phyloP scores from a whole-genome alignment of 2,888 invertebrate species.

The Drosophila nr. medialis region DNA sequence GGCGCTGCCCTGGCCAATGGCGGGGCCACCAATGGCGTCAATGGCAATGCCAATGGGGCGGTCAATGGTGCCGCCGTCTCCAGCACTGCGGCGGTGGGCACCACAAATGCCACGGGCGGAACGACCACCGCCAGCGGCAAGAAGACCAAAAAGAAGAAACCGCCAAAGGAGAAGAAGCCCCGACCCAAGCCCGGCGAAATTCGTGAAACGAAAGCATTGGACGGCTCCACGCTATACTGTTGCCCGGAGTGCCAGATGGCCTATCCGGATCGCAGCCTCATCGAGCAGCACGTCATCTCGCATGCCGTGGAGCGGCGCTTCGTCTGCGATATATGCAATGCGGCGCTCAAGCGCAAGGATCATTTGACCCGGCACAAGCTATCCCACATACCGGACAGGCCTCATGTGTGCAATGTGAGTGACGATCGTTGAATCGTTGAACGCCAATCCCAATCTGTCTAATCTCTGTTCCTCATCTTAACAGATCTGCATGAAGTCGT shows the following conservation, averaged over 20 bases:
- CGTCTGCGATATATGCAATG: slow-evolving; percentile 95
- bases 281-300: slow-evolving; percentile 94
- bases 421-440: not conserved
- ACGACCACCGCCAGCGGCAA: slow-evolving; percentile 82
- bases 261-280: slow-evolving; percentile 92
- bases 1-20: slow-evolving; percentile 64
- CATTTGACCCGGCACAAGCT: slow-evolving; percentile 94
- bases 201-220: slow-evolving; percentile 87
- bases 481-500: slow-evolving; percentile 92
- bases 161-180: slow-evolving; percentile 91
- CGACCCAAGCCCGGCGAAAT: slow-evolving; percentile 88
- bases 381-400: slow-evolving; percentile 94
- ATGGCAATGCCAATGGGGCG: slow-evolving; percentile 66
- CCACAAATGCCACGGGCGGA: slow-evolving; percentile 84
- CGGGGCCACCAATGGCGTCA: slow-evolving; percentile 62
- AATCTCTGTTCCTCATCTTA: slow-evolving; percentile 6
- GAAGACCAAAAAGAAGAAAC: slow-evolving; percentile 86
- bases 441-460: not conserved
- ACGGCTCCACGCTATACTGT: slow-evolving; percentile 93
- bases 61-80: slow-evolving; percentile 81
- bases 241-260: slow-evolving; percentile 96
- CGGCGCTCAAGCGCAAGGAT: slow-evolving; percentile 94
- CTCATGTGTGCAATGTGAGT: slow-evolving; percentile 92
- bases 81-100: slow-evolving; percentile 83
- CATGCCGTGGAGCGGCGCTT: slow-evolving; percentile 94